These are phyloP conservation scores for Macropus fuliginosus DNA, from an alignment of 2,797 vertebrate species.

Conservation along the genomic window DNA sequence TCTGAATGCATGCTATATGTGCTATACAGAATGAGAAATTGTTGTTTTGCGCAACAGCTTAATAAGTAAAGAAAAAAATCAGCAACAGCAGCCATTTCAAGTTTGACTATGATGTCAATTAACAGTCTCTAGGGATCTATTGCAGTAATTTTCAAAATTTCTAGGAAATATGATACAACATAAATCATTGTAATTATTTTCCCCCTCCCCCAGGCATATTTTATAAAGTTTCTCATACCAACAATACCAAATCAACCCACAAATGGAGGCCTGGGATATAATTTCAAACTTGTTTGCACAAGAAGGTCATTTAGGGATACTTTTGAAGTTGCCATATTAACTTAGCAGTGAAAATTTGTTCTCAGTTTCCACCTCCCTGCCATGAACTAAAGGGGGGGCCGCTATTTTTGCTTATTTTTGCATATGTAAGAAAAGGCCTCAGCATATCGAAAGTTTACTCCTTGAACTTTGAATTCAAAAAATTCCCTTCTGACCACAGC, in stretches of 20 bases:
- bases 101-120: not conserved
- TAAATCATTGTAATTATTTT: not conserved
- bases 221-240: slow-evolving; percentile 25
- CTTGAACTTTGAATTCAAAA: slow-evolving; percentile 32
- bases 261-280: slow-evolving; percentile 31
- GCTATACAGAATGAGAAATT: not conserved
- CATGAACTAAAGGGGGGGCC: slow-evolving; percentile 46
- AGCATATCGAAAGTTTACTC: not conserved
- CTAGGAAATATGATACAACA: not conserved
- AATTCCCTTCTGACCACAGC: not conserved
- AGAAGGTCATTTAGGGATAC: slow-evolving; percentile 60
- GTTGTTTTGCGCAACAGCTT: not conserved
- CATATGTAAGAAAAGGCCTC: not conserved
- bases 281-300: not conserved
- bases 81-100: not conserved
- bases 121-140: not conserved
- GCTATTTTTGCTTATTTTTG: not conserved
- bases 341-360: not conserved
- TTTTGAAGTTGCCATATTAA: not conserved
- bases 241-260: slow-evolving; percentile 33
- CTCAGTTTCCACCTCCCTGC: not conserved
- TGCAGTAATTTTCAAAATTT: slow-evolving; percentile 4
- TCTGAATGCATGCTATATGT: not conserved
- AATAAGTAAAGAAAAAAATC: not conserved
- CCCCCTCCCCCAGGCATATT: slow-evolving; percentile 10